Evolutionary conservation across 2,888 invertebrate species (phyloP).

Genomic region (Parnassius glacialis): DNA sequence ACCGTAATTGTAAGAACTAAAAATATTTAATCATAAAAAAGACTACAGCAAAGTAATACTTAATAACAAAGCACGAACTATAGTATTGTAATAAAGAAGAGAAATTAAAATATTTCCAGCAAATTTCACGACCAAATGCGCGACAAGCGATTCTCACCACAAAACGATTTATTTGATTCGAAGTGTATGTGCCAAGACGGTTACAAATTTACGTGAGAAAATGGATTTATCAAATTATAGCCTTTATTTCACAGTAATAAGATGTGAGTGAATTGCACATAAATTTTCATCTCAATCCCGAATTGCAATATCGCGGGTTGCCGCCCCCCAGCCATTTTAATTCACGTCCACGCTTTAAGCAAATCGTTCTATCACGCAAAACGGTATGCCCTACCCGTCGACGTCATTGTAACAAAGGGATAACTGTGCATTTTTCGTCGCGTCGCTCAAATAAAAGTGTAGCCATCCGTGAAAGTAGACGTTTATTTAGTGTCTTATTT

Average conservation of each 20-base stretch:
- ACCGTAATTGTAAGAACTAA: too few species aligned
- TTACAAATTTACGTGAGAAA: constrained; percentile 39
- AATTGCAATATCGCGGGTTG: constrained; percentile 48
- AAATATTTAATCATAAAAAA: too few species aligned
- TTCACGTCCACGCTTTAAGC: constrained; percentile 49
- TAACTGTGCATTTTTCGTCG: constrained; percentile 53
- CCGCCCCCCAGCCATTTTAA: constrained; percentile 59
- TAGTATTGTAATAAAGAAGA: background rate
- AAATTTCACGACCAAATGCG: constrained; percentile 38
- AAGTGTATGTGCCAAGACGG: constrained; percentile 40
- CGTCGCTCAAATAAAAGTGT: constrained; percentile 54
- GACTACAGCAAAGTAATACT: too few species aligned
- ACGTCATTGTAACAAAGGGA: constrained; percentile 39
- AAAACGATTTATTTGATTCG: constrained; percentile 43
- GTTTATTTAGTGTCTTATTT: constrained; percentile 74
- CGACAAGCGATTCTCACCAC: constrained; percentile 45
- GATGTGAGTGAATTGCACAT: constrained; percentile 29
- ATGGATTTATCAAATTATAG: constrained; percentile 41
- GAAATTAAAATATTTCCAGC: constrained; percentile 29
- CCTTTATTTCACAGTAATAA: constrained; percentile 46
- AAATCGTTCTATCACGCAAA: constrained; percentile 64
- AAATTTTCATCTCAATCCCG: constrained; percentile 38
- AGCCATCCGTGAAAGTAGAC: constrained; percentile 64
- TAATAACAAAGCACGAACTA: too few species aligned
- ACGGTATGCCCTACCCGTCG: constrained; percentile 44